Evolutionary conservation across 2,888 invertebrate species (phyloP).

Genomic region (Balanococcus diminutus): DNA sequence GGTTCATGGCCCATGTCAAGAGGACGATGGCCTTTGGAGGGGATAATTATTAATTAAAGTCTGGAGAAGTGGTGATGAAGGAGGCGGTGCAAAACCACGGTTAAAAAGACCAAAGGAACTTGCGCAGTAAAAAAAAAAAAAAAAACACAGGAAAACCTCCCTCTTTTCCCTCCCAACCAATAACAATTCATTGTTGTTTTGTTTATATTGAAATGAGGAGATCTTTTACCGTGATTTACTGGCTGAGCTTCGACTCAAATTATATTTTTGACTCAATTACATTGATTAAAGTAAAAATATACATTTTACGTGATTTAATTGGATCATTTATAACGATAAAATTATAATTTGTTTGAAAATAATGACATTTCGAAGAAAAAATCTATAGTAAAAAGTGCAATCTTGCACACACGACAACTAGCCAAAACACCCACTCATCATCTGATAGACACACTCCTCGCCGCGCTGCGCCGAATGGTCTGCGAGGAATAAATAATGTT

Average conservation of each 20-base stretch:
- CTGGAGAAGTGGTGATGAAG: not conserved
- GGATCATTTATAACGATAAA: not conserved
- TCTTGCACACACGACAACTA: not conserved
- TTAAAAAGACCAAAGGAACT: not conserved
- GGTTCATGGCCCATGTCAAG: not conserved
- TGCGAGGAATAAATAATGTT: slow-evolving; percentile 30
- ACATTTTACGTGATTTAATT: not conserved
- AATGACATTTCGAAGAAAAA: not conserved
- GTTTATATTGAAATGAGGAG: not conserved
- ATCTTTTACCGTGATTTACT: slow-evolving; percentile 1
- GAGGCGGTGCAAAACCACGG: not conserved
- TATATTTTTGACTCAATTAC: not conserved
- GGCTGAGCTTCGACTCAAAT: not conserved
- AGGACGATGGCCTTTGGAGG: not conserved
- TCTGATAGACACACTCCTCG: slow-evolving; percentile 9
- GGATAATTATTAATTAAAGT: not conserved
- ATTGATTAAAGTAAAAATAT: not conserved
- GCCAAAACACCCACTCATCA: not conserved
- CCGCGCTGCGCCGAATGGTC: slow-evolving; percentile 31
- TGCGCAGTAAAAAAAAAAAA: not conserved
- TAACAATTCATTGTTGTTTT: slow-evolving; percentile 36
- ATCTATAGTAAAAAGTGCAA: not conserved
- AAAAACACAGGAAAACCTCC: not conserved
- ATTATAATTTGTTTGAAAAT: not conserved
- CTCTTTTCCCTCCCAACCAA: not conserved